phyloP scores from a whole-genome alignment of 2,797 vertebrate genomes.

The Buphagus erythrorhynchus region DNA sequence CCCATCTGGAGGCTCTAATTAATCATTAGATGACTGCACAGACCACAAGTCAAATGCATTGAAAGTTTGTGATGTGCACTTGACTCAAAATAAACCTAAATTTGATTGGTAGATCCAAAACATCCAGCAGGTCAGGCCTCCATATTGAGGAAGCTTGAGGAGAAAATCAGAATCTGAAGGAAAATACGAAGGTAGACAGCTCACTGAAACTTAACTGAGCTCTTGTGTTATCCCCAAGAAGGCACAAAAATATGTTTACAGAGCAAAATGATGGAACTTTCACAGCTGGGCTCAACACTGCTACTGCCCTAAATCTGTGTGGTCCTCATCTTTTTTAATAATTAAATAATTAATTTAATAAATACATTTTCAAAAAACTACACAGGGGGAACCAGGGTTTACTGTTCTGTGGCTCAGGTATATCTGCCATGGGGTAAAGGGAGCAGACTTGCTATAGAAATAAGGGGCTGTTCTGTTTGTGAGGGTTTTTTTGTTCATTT shows the following conservation, averaged over 20 bases:
- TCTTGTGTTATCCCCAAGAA: neutral
- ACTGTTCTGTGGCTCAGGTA: neutral
- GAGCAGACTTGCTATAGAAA: neutral
- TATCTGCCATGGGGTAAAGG: no score
- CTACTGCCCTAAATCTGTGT: neutral
- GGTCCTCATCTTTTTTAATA: neutral
- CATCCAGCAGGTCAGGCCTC: fast-evolving
- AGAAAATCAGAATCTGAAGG: neutral
- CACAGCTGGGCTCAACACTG: neutral
- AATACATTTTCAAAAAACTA: neutral
- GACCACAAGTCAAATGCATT: neutral
- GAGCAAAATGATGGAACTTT: neutral
- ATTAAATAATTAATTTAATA: neutral
- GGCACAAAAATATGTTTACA: fast-evolving
- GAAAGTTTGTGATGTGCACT: neutral
- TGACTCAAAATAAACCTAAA: neutral
- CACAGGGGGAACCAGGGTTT: no score
- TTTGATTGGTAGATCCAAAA: neutral
- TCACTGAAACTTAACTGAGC: neutral
- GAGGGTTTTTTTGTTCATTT: fast-evolving
- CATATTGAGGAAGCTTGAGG: neutral
- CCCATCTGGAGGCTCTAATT: neutral
- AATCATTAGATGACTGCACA: neutral
- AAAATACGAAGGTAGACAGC: neutral
- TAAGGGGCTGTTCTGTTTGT: fast-evolving